These are phyloP conservation scores for Macrotis lagotis DNA, from an alignment of 2,113 vertebrate species.

Conservation along the genomic window DNA sequence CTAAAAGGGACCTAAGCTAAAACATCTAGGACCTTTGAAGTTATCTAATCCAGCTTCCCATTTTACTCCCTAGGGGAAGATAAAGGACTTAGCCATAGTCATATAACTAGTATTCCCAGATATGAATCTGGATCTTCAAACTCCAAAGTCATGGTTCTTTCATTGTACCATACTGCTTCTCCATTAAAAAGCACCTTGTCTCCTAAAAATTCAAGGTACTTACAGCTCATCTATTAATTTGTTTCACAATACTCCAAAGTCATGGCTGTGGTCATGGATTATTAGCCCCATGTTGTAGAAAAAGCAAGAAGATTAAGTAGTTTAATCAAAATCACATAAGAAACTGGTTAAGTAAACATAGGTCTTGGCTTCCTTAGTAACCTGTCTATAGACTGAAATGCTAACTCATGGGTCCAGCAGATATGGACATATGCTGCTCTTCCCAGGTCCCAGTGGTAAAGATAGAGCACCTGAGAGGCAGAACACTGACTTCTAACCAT, in stretches of 20 bases:
- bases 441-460: not conserved
- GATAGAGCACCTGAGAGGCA: not conserved
- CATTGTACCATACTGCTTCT: not conserved
- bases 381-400: not conserved
- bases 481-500: not conserved
- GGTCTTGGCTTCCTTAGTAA: not conserved
- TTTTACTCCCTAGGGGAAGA: not conserved
- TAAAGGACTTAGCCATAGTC: not conserved
- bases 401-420: not conserved
- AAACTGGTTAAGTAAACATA: not conserved
- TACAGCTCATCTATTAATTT: not conserved
- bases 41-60: too few species aligned
- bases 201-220: conserved; percentile 1
- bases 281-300: not conserved
- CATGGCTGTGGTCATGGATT: not conserved
- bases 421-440: not conserved
- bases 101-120: not conserved
- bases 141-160: not conserved
- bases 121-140: not conserved
- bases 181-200: conserved; percentile 10
- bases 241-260: not conserved
- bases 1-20: too few species aligned
- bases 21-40: too few species aligned
- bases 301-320: not conserved
- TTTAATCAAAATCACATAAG: not conserved